Evolutionary conservation across 37 sponge, comb jelly and placozoan species (phyloP).

Genomic region (Beroe ovata): DNA sequence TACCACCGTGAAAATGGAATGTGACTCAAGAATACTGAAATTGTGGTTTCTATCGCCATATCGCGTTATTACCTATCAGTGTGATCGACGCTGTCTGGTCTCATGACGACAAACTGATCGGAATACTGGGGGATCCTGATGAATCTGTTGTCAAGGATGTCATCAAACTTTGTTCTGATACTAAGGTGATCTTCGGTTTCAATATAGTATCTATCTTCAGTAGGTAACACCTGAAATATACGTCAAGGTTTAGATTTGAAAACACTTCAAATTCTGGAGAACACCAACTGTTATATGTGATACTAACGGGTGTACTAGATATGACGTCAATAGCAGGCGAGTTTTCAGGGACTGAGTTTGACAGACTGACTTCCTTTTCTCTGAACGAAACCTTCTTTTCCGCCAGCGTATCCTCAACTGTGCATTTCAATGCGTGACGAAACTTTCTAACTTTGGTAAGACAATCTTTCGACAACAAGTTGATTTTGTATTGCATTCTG

Average conservation of each 20-base stretch:
- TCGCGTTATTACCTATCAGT: conserved; percentile 45
- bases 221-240: conserved; percentile 8
- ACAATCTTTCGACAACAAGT: too few species aligned
- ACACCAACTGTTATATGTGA: too few species aligned
- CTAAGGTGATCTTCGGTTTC: not conserved
- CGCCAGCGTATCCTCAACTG: not conserved
- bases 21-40: too few species aligned
- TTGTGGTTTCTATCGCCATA: too few species aligned
- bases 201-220: not conserved
- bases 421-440: too few species aligned
- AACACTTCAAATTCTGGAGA: too few species aligned
- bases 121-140: conserved; percentile 45
- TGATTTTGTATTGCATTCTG: too few species aligned
- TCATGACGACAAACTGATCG: conserved; percentile 4
- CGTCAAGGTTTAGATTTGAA: too few species aligned
- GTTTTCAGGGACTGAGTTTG: not conserved
- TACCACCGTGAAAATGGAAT: too few species aligned
- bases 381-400: conserved; percentile 30
- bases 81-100: not conserved
- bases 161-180: conserved; percentile 27
- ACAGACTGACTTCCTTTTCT: not conserved
- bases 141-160: conserved; percentile 30
- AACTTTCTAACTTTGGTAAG: too few species aligned
- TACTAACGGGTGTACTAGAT: conserved; percentile 23
- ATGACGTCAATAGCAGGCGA: conserved; percentile 1